Percentiles rank a stretch among this genome's conserved stretches.
Evolutionary conservation across 2,113 vertebrate species (phyloP).

Genomic region (Ornithorhynchus anatinus): DNA sequence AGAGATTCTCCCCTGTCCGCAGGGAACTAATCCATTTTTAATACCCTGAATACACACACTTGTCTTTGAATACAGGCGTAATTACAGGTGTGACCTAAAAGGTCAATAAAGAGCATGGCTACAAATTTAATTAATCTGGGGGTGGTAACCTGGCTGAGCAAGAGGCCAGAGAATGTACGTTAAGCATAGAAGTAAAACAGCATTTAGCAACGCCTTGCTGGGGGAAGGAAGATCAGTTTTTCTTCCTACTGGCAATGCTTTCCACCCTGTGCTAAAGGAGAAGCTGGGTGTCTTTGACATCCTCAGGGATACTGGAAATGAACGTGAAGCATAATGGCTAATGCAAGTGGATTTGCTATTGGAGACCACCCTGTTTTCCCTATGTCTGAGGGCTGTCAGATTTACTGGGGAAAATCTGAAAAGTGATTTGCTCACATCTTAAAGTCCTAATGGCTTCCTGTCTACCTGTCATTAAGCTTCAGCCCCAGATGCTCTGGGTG

Average conservation of each 20-base stretch:
- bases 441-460: background rate
- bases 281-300: background rate
- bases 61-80: background rate
- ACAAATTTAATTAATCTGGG: constrained; percentile 39
- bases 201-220: background rate
- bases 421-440: background rate
- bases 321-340: background rate
- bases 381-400: background rate
- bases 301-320: background rate
- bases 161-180: background rate
- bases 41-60: constrained; percentile 29
- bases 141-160: background rate
- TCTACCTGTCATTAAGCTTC: background rate
- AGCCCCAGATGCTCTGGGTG: background rate
- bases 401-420: background rate
- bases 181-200: background rate
- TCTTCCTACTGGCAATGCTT: background rate
- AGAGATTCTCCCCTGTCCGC: constrained; percentile 34
- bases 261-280: background rate
- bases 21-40: constrained; percentile 34
- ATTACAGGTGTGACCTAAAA: background rate
- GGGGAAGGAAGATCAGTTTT: background rate
- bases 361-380: background rate
- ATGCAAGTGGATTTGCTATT: background rate
- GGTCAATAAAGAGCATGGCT: background rate